Percentiles rank a stretch among this genome's conserved stretches.
Evolutionary conservation across 2,113 vertebrate species (phyloP).

Genomic region (Aplodontia rufa): DNA sequence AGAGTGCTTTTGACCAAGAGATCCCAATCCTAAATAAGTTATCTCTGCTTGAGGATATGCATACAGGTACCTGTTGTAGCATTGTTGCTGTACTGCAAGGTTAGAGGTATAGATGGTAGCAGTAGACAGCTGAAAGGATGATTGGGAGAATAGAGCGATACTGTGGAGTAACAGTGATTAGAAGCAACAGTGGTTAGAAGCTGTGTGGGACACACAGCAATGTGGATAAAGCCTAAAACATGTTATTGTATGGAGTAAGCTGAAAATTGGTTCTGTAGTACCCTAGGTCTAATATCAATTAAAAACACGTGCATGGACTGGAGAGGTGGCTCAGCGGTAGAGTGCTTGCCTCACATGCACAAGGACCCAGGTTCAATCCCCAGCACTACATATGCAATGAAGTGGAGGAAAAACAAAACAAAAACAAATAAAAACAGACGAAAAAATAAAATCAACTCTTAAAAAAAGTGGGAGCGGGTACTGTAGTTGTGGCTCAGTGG

Average conservation of each 20-base stretch:
- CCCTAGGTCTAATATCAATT: background rate
- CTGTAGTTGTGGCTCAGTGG: no score
- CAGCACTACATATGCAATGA: no score
- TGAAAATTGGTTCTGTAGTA: background rate
- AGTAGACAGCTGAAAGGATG: background rate
- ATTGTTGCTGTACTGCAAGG: background rate
- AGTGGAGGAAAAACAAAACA: no score
- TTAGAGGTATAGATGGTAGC: background rate
- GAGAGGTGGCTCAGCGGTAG: no score
- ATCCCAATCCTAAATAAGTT: background rate
- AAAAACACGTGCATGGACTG: slow-evolving; percentile 7
- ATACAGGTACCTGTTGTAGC: background rate
- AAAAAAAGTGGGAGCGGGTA: no score
- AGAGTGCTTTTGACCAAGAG: background rate
- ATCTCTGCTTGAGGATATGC: background rate
- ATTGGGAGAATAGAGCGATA: background rate
- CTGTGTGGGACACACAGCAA: no score
- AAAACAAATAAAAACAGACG: no score
- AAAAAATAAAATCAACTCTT: no score
- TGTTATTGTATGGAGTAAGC: background rate
- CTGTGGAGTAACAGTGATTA: background rate
- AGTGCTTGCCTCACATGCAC: no score
- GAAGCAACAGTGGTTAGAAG: background rate
- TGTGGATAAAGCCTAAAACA: background rate
- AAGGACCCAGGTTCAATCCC: no score